These are phyloP conservation scores for Agonopterix arenella DNA, from an alignment of 2,888 invertebrate species.

Conservation along the genomic window DNA sequence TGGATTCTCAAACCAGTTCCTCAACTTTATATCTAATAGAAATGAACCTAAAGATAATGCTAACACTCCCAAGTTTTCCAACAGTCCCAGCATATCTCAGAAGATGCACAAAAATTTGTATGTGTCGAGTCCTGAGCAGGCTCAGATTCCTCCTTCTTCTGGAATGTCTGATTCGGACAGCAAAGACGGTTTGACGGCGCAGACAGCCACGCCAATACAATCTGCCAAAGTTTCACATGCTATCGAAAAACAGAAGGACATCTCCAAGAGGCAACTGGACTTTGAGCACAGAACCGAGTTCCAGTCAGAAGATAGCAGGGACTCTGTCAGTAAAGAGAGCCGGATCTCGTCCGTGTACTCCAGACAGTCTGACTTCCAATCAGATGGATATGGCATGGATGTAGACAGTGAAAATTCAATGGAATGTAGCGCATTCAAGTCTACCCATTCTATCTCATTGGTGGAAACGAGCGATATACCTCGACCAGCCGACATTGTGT, in stretches of 20 bases:
- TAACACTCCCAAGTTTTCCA: constrained; percentile 71
- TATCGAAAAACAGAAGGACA: constrained; percentile 62
- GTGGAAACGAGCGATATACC: constrained; percentile 70
- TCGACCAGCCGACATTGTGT: constrained; percentile 67
- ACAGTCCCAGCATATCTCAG: constrained; percentile 68
- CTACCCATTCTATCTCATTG: constrained; percentile 65
- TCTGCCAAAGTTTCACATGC: constrained; percentile 57
- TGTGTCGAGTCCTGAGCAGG: constrained; percentile 71
- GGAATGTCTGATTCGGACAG: constrained; percentile 69
- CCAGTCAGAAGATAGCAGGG: constrained; percentile 70
- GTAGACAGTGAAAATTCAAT: constrained; percentile 73
- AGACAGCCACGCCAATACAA: constrained; percentile 59
- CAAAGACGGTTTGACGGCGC: constrained; percentile 68
- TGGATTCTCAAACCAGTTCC: constrained; percentile 69
- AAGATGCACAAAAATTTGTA: constrained; percentile 74
- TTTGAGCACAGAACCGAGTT: constrained; percentile 64
- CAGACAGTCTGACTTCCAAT: constrained; percentile 62
- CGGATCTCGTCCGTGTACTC: constrained; percentile 65
- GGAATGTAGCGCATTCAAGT: constrained; percentile 69
- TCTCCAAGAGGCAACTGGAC: constrained; percentile 68
- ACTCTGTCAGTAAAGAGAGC: constrained; percentile 67
- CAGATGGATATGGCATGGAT: constrained; percentile 71
- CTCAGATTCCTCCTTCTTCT: constrained; percentile 69
- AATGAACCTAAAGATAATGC: constrained; percentile 74
- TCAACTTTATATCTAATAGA: constrained; percentile 67